Evolutionary conservation across 2,113 vertebrate genomes (phyloP).

Genomic region (Plecturocebus donacophilus): DNA sequence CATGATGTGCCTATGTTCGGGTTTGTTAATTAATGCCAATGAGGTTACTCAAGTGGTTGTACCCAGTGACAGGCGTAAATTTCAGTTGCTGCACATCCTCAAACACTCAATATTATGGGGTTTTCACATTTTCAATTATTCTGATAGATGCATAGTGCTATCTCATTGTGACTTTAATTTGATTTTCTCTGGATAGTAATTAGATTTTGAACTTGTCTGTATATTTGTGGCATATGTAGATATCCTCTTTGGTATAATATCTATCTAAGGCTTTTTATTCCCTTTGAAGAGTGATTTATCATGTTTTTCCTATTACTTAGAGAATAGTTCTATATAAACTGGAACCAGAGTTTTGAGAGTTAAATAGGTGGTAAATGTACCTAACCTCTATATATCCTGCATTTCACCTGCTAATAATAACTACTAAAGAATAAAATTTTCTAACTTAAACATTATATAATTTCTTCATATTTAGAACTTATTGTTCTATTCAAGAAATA

Average conservation of each 20-base stretch:
- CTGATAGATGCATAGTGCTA: not conserved
- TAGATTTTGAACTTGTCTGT: not conserved
- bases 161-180: not conserved
- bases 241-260: not conserved
- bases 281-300: not conserved
- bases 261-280: not conserved
- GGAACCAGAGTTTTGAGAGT: not conserved
- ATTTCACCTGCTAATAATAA: not conserved
- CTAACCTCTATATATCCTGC: not conserved
- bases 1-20: not conserved
- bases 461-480: not conserved
- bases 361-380: not conserved
- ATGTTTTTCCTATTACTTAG: not conserved
- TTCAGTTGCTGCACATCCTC: not conserved
- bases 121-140: not conserved
- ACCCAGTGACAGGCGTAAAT: not conserved
- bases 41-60: not conserved
- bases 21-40: not conserved
- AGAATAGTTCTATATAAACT: not conserved
- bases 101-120: not conserved
- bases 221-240: not conserved
- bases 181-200: not conserved
- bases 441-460: not conserved
- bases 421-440: not conserved
- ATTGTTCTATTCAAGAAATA: not conserved